A percentile compares a stretch with the other conserved stretches of the same genome.
Conservation (phyloP, 2,797 vertebrate species). For the Heterohyrax brucei region DNA sequence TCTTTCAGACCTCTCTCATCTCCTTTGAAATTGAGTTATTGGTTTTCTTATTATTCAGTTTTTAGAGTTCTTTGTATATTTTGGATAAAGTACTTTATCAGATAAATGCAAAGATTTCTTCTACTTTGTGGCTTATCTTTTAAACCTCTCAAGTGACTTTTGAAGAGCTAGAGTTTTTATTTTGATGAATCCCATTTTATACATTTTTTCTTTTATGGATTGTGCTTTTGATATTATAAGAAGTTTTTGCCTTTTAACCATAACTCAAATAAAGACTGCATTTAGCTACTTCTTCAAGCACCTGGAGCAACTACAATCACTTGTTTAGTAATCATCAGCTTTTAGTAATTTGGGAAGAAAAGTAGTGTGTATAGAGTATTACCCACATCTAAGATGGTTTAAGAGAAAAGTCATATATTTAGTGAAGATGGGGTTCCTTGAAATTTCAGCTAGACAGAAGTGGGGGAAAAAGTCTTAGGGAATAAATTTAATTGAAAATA, state of each 20-base stretch:
- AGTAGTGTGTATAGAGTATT: conserved; percentile 77
- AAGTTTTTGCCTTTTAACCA: conserved; percentile 4
- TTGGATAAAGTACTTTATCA: conserved; percentile 16
- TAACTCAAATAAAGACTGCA: not conserved
- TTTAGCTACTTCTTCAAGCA: conserved; percentile 25
- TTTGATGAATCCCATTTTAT: not conserved
- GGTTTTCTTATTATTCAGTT: conserved; percentile 4
- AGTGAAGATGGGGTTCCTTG: not conserved
- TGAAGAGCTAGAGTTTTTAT: conserved; percentile 47
- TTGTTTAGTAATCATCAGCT: conserved; percentile 74
- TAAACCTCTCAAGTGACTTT: conserved; percentile 27
- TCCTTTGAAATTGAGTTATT: not conserved
- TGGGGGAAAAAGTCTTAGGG: not conserved
- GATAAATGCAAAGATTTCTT: conserved; percentile 17
- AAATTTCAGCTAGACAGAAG: not conserved
- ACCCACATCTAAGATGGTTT: conserved; percentile 79
- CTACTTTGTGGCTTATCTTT: not conserved
- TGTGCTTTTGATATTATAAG: conserved; percentile 43
- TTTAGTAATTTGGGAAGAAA: conserved; percentile 76
- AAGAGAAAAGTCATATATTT: conserved; percentile 63
- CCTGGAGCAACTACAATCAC: not conserved
- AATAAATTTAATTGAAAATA: conserved; percentile 54
- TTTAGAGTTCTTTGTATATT: conserved; percentile 55
- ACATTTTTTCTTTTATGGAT: conserved; percentile 26
- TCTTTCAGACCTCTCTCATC: not conserved